These are phyloP conservation scores for Caerostris darwini DNA, from an alignment of 1,140 invertebrate genomes.

Conservation along the genomic window DNA sequence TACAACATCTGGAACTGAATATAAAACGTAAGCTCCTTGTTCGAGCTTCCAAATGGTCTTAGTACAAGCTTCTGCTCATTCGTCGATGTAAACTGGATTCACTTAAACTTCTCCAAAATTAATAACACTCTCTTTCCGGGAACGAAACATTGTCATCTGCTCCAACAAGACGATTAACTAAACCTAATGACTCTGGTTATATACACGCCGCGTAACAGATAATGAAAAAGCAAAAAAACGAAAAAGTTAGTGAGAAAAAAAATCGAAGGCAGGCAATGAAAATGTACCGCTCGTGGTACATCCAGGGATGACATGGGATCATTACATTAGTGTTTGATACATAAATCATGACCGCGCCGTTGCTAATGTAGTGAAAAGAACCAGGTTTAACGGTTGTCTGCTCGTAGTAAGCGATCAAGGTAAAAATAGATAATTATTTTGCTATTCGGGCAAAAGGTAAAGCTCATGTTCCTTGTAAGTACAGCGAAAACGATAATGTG, in stretches of 20 bases:
- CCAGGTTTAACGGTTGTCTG: constrained; percentile 76
- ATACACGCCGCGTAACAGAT: constrained; percentile 57
- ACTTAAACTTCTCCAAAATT: constrained; percentile 60
- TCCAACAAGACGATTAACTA: constrained; percentile 69
- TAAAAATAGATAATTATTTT: constrained; percentile 78
- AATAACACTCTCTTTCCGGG: constrained; percentile 60
- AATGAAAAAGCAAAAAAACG: constrained; percentile 24
- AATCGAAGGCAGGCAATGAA: constrained; percentile 19
- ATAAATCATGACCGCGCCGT: constrained; percentile 77
- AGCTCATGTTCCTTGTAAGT: constrained; percentile 76
- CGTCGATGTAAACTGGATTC: constrained; percentile 48
- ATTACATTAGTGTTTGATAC: constrained; percentile 75
- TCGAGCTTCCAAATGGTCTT: neutral
- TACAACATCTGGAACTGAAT: too few relatives aligned
- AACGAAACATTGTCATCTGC: constrained; percentile 58
- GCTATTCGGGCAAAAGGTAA: constrained; percentile 51
- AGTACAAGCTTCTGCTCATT: neutral
- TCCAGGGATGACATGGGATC: constrained; percentile 59
- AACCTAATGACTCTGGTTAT: constrained; percentile 51
- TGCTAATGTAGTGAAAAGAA: constrained; percentile 77
- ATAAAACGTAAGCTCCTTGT: neutral
- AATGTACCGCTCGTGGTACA: constrained; percentile 51
- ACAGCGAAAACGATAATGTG: constrained; percentile 78
- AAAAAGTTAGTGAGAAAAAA: constrained; percentile 30
- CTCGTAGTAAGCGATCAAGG: constrained; percentile 75